These are phyloP conservation scores for Metalampra italica DNA, from an alignment of 2,888 invertebrate genomes.

Conservation along the genomic window DNA sequence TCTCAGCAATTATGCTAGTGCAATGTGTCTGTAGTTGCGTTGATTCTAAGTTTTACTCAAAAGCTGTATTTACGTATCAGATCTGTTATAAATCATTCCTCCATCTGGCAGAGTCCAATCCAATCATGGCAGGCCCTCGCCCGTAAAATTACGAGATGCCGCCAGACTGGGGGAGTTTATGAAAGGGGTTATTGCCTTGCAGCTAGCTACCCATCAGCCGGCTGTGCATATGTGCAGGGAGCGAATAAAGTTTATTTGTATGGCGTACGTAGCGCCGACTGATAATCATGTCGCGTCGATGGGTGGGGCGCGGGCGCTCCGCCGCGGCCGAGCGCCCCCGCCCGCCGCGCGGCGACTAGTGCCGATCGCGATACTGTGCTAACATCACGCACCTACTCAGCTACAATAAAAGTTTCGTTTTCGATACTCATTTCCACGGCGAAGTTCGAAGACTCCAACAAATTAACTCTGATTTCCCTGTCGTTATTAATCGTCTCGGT, in stretches of 20 bases:
- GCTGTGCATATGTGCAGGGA: conserved; percentile 64
- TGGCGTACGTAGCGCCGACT: conserved; percentile 55
- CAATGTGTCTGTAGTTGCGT: too few species aligned
- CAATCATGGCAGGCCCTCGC: conserved; percentile 62
- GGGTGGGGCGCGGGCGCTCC: conserved; percentile 60
- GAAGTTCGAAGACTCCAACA: conserved; percentile 10
- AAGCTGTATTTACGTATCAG: too few species aligned
- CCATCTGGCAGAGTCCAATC: conserved; percentile 32
- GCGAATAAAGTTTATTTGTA: conserved; percentile 77
- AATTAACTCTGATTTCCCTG: conserved; percentile 2
- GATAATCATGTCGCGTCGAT: conserved; percentile 64
- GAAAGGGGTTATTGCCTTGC: conserved; percentile 74
- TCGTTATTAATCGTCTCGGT: conserved; percentile 7
- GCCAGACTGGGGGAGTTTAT: conserved; percentile 62
- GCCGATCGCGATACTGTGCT: conserved; percentile 46
- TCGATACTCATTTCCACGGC: conserved; percentile 20
- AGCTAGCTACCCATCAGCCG: conserved; percentile 53
- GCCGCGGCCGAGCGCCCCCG: conserved; percentile 31
- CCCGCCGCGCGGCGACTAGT: conserved; percentile 47
- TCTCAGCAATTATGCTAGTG: too few species aligned
- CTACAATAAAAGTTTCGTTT: conserved; percentile 27
- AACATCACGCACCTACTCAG: conserved; percentile 33
- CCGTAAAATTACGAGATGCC: conserved; percentile 71
- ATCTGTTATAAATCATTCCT: conserved; percentile 19
- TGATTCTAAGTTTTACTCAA: too few species aligned